Percentiles rank a stretch among this genome's conserved stretches.
Conservation (phyloP, 2,797 vertebrate genomes). For the Lutjanus campechanus region DNA sequence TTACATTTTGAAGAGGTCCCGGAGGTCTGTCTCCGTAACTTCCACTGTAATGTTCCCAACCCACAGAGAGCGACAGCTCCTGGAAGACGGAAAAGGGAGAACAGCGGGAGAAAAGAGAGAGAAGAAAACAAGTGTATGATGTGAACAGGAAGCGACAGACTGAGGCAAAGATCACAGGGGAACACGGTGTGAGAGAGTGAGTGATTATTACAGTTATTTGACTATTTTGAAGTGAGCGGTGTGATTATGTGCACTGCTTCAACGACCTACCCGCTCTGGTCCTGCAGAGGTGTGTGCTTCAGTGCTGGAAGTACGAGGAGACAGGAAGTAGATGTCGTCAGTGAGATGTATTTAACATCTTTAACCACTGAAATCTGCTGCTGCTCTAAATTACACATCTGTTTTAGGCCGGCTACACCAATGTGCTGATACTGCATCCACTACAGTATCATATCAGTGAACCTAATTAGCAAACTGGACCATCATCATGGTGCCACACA, state of each 20-base stretch:
- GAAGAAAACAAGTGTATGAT: neutral
- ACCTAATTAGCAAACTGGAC: neutral
- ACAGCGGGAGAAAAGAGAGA: neutral
- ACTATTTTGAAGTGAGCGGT: neutral
- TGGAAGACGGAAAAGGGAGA: conserved; percentile 14
- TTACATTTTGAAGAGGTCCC: conserved; percentile 84
- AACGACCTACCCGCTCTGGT: conserved; percentile 55
- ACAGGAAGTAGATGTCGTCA: neutral
- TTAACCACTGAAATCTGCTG: neutral
- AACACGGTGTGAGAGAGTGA: neutral
- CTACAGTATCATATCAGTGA: neutral
- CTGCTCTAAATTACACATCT: neutral
- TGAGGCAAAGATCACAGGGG: neutral
- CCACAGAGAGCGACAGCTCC: conserved; percentile 83
- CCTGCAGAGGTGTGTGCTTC: conserved; percentile 29
- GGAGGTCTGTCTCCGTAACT: conserved; percentile 82
- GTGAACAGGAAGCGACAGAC: neutral
- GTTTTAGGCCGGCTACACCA: neutral
- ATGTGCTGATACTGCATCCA: neutral
- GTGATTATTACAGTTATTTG: neutral
- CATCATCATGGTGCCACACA: neutral
- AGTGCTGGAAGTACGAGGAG: conserved; percentile 25
- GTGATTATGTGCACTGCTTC: neutral
- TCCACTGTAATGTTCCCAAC: conserved; percentile 84
- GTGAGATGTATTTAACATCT: neutral